Base-by-base conservation (phyloP, 2,888 invertebrate genomes). In the Orchestes rusci region DNA sequence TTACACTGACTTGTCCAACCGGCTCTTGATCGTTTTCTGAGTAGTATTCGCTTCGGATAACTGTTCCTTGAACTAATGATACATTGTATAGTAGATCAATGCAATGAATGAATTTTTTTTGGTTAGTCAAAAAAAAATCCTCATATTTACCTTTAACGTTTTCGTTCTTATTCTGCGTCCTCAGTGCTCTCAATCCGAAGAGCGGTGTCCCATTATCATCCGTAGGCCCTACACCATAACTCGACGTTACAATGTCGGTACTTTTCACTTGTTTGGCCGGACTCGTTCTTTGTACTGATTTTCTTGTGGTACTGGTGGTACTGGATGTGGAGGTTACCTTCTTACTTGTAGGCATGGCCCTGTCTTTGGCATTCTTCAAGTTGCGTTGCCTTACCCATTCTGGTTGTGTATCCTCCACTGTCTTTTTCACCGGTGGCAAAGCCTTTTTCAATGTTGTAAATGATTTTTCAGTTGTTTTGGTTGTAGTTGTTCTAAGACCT, bases 181-280 rank as follows among this genome's bases (percentile, higher is more conserved):
- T 72, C 46, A 88, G 72, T 43, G 88, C 87, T 60, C 76, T 77
- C 55, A 88, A 77, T 41, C 88, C 88, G 68, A 88, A 88, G 44
- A 88, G 71, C 16, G 87, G 87, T 44, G 75, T 72, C 8, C 88
- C 87, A 55, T 84, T 79, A 53, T 86, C 84, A 62, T 88, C 88
- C 2, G 83, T 79, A 17, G 88, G 88, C 1, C 88, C 88, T 2
- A 85, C 82, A 2, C 87, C 87, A 64, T 88, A 88, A 63, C 85
- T 83, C 2, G 86, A 86, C 2, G 82, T 86, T 45, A 88, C 81
- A 18, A 76, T 76, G 62, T 84, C 82, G 0, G 73, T 73, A 1
- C 75, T 72, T 58, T 64, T 60, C 2, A 57, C 45, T 38, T 69
- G 67, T 45, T 62, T 63, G 2, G 56, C 50, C 2, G 60, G 60